Conservation (phyloP, 1,140 invertebrate genomes). For the Pseudomyrmex dendroicus region DNA sequence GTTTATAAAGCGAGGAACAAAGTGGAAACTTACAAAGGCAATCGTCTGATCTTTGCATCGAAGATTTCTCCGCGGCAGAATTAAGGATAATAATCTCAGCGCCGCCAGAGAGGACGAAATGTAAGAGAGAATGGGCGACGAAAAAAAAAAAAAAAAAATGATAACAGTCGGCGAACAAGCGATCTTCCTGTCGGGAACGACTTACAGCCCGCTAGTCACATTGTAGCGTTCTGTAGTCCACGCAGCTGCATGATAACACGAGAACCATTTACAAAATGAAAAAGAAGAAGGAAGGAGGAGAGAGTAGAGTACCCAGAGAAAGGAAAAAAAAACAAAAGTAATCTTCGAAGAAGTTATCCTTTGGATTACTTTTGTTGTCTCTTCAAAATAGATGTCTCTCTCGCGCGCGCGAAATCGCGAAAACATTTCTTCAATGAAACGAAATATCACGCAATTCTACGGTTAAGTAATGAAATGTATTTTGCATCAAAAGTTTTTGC, state of each 20-base stretch:
- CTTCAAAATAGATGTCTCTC: not conserved
- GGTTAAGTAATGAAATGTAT: not conserved
- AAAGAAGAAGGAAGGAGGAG: slow-evolving; percentile 7
- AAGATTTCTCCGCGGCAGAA: slow-evolving; percentile 8
- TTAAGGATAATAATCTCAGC: slow-evolving; percentile 33
- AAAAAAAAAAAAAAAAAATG: slow-evolving; percentile 41
- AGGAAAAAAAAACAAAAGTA: not conserved
- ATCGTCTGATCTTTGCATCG: slow-evolving; percentile 45
- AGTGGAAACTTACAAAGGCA: not conserved
- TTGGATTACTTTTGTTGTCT: slow-evolving; percentile 13
- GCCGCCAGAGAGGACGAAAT: not conserved
- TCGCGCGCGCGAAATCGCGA: not conserved
- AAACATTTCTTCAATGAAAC: not conserved
- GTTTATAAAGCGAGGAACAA: slow-evolving; percentile 33
- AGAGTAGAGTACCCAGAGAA: not conserved
- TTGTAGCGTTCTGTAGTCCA: slow-evolving; percentile 67
- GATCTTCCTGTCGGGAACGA: slow-evolving; percentile 68
- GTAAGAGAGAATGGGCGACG: slow-evolving; percentile 12
- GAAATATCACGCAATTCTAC: not conserved
- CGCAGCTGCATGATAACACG: slow-evolving; percentile 61
- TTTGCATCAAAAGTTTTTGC: not conserved
- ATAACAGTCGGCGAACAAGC: slow-evolving; percentile 52
- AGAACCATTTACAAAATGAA: slow-evolving; percentile 75
- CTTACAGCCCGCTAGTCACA: slow-evolving; percentile 74
- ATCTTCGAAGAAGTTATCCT: slow-evolving; percentile 6